Conservation (phyloP, 2,113 vertebrate genomes). For the Eulacestoma nigropectus region DNA sequence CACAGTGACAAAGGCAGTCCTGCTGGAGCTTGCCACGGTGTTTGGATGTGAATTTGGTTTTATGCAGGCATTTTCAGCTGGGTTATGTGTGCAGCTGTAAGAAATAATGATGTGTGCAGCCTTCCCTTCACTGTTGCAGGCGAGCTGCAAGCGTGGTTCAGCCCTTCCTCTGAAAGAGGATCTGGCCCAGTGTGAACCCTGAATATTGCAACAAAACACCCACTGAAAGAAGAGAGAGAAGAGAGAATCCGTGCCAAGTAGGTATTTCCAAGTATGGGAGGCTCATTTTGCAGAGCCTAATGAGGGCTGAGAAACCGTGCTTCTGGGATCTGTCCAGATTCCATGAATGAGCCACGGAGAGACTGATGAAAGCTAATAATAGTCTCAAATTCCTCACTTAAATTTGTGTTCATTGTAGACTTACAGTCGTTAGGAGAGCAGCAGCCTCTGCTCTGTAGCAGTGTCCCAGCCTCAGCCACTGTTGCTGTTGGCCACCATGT, state of each 20-base stretch:
- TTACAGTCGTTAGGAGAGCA: background rate
- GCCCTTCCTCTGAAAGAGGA: background rate
- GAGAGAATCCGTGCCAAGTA: background rate
- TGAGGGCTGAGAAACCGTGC: background rate
- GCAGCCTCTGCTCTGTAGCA: background rate
- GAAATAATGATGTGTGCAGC: background rate
- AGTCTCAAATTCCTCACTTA: slow-evolving; percentile 23
- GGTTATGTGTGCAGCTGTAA: background rate
- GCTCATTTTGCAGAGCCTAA: slow-evolving; percentile 15
- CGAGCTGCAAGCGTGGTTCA: background rate
- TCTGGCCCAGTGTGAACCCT: background rate
- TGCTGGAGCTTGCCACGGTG: background rate
- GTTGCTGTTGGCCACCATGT: background rate
- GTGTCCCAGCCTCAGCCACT: background rate
- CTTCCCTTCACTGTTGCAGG: background rate
- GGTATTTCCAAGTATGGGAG: background rate
- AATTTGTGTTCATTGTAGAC: background rate
- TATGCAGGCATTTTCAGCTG: background rate
- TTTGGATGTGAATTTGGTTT: background rate
- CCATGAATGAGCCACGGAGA: background rate
- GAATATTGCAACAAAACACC: background rate
- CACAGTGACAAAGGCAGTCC: background rate
- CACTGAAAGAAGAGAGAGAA: background rate
- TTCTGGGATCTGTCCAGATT: slow-evolving; percentile 15
- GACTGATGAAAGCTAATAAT: slow-evolving; percentile 26